Base-by-base conservation (phyloP, 37 sponge, comb jelly and placozoan genomes). In the Ianthella basta region DNA sequence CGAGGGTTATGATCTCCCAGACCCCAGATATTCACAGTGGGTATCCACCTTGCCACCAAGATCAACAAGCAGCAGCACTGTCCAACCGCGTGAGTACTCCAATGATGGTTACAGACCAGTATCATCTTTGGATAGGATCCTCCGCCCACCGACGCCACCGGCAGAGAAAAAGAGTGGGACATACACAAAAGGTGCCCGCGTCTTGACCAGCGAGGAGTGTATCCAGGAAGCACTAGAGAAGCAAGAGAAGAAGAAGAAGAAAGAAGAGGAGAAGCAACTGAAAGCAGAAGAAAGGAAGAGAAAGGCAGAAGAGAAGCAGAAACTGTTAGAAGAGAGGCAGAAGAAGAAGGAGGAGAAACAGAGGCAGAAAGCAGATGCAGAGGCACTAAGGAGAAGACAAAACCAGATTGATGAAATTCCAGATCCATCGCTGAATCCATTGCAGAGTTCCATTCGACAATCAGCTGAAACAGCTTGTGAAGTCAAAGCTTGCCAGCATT, bases 1-100 rank as follows among this genome's bases (percentile, higher is more conserved):
- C 8, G 73, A 72, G 19, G 73, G 73, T 5, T 72, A 72, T 72
- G 73, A 72, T 19, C 38, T 72, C 39, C 73, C 73, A 12, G 73
- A 72, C 36, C 8, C 13, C 35, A 15, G 73, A 72, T 72, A 72
- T 72, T 8, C 73, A 34, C 73, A 72, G 19, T 72, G 73, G 73
- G 13, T 72, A 30, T 72, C 73, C 39, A 72, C 73, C 10, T 25
- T 66, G n/a, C n/a, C n/a, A n/a, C n/a, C n/a, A n/a, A n/a, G n/a
- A n/a, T n/a, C n/a, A n/a, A n/a, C n/a, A n/a, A n/a, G n/a, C n/a
- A n/a, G n/a, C n/a, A n/a, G n/a, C n/a, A n/a, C n/a, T n/a, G n/a
- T n/a, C n/a, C n/a, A n/a, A n/a, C n/a, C n/a, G n/a, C n/a, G n/a
- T n/a, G n/a, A n/a, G n/a, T n/a, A n/a, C n/a, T n/a, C n/a, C n/a